Percentiles rank a stretch among this genome's conserved stretches.
Evolutionary conservation across 1,140 invertebrate species (phyloP).

Genomic region (Diorhabda carinulata): DNA sequence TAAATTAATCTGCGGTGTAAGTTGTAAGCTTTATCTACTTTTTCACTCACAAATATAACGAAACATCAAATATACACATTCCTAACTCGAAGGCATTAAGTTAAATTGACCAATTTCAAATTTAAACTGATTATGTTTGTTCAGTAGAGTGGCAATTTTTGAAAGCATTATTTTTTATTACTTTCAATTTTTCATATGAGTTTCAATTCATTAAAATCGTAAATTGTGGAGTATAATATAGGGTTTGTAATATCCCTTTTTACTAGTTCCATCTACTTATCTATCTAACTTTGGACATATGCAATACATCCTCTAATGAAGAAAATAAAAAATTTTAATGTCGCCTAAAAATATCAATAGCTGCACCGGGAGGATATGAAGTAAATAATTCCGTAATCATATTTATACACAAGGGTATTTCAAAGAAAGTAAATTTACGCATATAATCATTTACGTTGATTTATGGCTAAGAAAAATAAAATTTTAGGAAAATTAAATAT

Average conservation of each 20-base stretch:
- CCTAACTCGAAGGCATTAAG: not conserved
- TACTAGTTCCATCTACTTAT: not conserved
- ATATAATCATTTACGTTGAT: no score
- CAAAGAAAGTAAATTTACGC: no score
- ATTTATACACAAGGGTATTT: no score
- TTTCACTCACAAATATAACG: not conserved
- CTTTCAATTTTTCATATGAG: constrained; percentile 2
- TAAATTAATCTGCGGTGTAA: constrained; percentile 2
- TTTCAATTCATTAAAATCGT: constrained; percentile 1
- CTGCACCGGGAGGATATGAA: no score
- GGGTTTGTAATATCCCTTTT: not conserved
- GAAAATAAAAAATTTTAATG: not conserved
- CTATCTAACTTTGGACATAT: not conserved
- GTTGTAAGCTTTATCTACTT: constrained; percentile 1
- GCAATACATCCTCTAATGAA: not conserved
- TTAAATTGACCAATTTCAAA: constrained; percentile 3
- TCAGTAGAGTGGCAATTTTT: constrained; percentile 2
- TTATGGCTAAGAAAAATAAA: no score
- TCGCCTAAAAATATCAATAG: no score
- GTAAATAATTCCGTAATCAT: no score
- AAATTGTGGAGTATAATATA: not conserved
- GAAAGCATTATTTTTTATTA: constrained; percentile 3
- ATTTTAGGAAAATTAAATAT: no score
- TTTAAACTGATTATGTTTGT: not conserved
- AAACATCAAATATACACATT: constrained; percentile 3